Evolutionary conservation across 2,113 vertebrate species (phyloP), one percentile per base, ranked within the genome.

Genomic region (Anolis carolinensis): DNA sequence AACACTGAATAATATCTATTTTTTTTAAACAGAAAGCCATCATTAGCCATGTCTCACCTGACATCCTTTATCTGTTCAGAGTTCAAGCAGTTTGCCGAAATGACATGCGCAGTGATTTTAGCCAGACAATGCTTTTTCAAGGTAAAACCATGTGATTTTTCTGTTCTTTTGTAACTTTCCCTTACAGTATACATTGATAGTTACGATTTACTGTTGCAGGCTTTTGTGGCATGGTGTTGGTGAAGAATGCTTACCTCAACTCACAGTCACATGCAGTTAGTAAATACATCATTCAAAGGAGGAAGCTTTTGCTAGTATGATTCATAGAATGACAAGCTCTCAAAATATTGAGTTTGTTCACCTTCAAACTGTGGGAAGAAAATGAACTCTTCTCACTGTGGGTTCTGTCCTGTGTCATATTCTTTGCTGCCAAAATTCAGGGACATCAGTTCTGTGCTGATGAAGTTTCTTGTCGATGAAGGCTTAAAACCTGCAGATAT

Each of bases 41-140:
- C 95, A 98, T 99, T 86, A 97, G 97, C 93, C 98, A 98, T 0
- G 97, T 99, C 91, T 99, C 98, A 82, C 95, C 97, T 5, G 98
- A 99, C 84, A 98, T 98, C 92, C 97, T 99, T 83, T 99, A 99
- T 95, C 97, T 99, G 93, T 99, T 99, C 94, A 96, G 98, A 81
- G 98, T 99, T 79, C 98, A 99, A 96, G 97, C 98, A 1, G 96
- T 99, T 90, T 99, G 98, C 94, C 97, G 95, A 91, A 98, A 98
- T 34, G 98, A 99, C 96, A 98, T 99, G 97, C 97, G 98, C 93
- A 99, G 98, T 82, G 98, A 99, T 96, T 99, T 99, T 96, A 99
- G 98, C 95, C 98, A 99, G 94, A 99, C 98, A 82, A 98, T 99
- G 98, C 97, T 99, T 86, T 98, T 99, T 92, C 97, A 98, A 97